Base-by-base conservation (phyloP, 2,113 vertebrate species). In the Tragelaphus imberbis region DNA sequence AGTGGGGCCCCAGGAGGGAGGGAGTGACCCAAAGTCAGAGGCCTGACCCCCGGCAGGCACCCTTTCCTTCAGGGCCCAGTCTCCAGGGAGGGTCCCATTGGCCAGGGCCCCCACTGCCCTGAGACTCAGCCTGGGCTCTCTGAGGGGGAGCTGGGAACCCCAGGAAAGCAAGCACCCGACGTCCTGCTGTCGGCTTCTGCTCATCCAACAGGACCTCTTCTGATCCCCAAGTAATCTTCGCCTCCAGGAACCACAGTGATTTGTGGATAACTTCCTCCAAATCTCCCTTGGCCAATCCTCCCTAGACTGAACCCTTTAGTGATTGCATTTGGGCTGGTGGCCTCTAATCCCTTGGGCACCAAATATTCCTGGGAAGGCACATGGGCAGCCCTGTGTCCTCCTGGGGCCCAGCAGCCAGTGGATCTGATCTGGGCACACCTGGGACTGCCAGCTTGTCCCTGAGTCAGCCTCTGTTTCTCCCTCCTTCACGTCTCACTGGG, bases 241-340 rank as follows among this genome's bases (percentile, higher is more conserved):
- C 36, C 56, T 13, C 58, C 21, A 11, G 49, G 0, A 13, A 53
- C 56, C 95, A 14, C 94, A 91, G 82, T 44, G 36, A 7, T 65
- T 97, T 88, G 85, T 84, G 81, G 75, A 84, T 85, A 97, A 97
- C 90, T 93, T 98, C 79, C 87, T 94, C 63, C 92, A 91, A 96
- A 90, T 75, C 88, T 86, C 61, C 0, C 68, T 36, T 71, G 2
- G 93, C 65, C 94, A 98, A 96, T 95, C 47, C 92, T 91, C 68
- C 85, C 56, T 94, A 84, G 92, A 51, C 63, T 84, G 71, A 93
- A 68, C 88, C 93, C 75, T 90, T 94, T 65, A 92, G 27, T 81
- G 92, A 97, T 63, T 94, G 75, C 81, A 68, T 98, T 97, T 96
- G 81, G 49, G 28, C n/a, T 1, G 14, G 36, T 95, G 63, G 84